Conservation (phyloP, 1,140 invertebrate species). For the Oedothorax gibbosus region DNA sequence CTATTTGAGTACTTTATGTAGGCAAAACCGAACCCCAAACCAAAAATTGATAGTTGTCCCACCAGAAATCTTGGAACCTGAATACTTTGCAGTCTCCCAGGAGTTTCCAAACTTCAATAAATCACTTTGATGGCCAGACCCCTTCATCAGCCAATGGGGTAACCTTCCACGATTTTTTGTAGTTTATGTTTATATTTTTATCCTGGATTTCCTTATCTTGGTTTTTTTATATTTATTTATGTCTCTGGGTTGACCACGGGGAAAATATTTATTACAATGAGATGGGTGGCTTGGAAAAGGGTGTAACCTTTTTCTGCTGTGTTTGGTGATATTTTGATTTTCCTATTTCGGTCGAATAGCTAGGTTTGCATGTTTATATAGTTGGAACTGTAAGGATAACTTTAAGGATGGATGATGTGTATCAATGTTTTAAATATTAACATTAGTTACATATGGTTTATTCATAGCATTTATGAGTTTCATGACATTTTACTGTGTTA, state of each 20-base stretch:
- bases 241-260: background rate
- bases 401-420: too few species aligned
- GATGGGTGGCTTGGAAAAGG: background rate
- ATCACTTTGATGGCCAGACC: slow-evolving; percentile 36
- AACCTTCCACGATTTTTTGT: too few species aligned
- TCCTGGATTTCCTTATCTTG: background rate
- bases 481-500: too few species aligned
- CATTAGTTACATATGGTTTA: too few species aligned
- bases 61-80: slow-evolving; percentile 11
- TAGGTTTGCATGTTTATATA: background rate
- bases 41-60: slow-evolving; percentile 50
- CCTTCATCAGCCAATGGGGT: slow-evolving; percentile 26
- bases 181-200: too few species aligned
- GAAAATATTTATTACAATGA: background rate
- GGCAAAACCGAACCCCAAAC: too few species aligned
- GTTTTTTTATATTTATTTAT: background rate
- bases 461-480: too few species aligned
- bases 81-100: slow-evolving; percentile 37
- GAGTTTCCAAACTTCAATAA: slow-evolving; percentile 44
- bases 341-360: background rate
- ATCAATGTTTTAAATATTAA: too few species aligned
- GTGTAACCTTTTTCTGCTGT: background rate
- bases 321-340: background rate
- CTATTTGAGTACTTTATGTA: too few species aligned
- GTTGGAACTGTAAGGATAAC: too few species aligned